Percentiles rank a stretch among this genome's conserved stretches.
Evolutionary conservation across 2,797 vertebrate genomes (phyloP).

Genomic region (Labeo calbasu): DNA sequence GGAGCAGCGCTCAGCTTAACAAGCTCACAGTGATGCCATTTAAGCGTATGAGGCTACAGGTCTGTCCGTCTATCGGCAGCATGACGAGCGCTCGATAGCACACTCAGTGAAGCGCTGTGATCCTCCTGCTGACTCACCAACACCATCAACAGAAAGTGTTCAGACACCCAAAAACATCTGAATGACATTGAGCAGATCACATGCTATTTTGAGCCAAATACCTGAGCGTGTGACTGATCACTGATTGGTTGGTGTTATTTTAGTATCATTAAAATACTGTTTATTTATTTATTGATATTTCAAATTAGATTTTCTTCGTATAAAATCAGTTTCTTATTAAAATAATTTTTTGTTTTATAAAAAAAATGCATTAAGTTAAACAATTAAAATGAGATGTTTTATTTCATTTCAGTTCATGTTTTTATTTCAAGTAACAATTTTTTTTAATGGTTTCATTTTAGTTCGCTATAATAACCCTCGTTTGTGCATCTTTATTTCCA

Average conservation of each 20-base stretch:
- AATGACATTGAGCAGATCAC: not conserved
- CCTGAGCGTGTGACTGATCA: not conserved
- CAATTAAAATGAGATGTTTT: too few species aligned
- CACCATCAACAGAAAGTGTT: too few species aligned
- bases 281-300: too few species aligned
- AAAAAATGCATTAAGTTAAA: too few species aligned
- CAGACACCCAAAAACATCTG: not conserved
- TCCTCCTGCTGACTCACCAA: not conserved
- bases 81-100: not conserved
- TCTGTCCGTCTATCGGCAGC: not conserved
- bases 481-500: not conserved
- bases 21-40: not conserved
- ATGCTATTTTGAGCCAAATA: not conserved
- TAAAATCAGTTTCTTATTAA: too few species aligned
- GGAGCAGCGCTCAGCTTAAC: slow-evolving; percentile 6
- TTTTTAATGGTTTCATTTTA: not conserved
- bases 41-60: not conserved
- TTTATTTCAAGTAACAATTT: too few species aligned
- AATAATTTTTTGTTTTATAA: too few species aligned
- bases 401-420: too few species aligned
- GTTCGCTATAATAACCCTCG: not conserved
- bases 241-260: not conserved
- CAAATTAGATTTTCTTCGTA: too few species aligned
- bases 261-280: too few species aligned
- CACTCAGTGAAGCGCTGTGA: not conserved